Percentiles rank a stretch among this genome's conserved stretches.
Conservation (phyloP, 1,140 invertebrate genomes). For the Tyrophagus putrescentiae region DNA sequence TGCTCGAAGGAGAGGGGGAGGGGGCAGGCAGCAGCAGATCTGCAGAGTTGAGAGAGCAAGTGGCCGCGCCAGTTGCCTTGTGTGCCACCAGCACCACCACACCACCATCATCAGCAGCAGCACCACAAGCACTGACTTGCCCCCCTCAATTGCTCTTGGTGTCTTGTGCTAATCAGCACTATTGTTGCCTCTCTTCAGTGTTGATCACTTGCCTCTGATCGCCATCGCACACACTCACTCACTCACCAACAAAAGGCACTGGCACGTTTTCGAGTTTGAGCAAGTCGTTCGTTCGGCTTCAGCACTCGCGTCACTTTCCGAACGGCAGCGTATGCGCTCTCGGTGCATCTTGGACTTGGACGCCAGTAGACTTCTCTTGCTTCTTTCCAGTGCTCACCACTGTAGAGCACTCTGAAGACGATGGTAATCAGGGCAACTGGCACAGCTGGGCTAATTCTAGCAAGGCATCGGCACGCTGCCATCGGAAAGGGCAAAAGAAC, state of each 20-base stretch:
- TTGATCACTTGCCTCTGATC: neutral
- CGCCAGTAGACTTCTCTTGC: neutral
- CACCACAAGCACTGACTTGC: neutral
- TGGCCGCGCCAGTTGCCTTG: no score
- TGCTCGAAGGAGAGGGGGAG: neutral
- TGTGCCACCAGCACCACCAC: no score
- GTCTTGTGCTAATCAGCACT: conserved; percentile 8
- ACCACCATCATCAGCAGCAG: no score
- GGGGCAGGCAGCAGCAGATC: neutral
- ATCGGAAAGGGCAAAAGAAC: neutral
- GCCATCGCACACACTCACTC: neutral
- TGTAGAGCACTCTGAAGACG: no score
- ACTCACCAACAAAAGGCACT: neutral
- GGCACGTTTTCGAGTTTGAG: no score
- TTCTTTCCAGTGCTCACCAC: no score
- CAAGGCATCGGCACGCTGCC: no score
- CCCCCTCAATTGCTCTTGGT: neutral
- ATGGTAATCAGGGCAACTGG: conserved; percentile 5
- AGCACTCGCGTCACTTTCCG: no score
- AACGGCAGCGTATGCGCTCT: no score
- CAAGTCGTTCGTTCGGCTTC: no score
- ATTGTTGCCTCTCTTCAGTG: neutral
- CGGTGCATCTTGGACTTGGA: neutral
- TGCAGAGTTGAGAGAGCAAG: no score
- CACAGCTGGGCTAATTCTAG: neutral